Base-by-base conservation (phyloP, 2,113 vertebrate species). In the Antigone vipio region DNA sequence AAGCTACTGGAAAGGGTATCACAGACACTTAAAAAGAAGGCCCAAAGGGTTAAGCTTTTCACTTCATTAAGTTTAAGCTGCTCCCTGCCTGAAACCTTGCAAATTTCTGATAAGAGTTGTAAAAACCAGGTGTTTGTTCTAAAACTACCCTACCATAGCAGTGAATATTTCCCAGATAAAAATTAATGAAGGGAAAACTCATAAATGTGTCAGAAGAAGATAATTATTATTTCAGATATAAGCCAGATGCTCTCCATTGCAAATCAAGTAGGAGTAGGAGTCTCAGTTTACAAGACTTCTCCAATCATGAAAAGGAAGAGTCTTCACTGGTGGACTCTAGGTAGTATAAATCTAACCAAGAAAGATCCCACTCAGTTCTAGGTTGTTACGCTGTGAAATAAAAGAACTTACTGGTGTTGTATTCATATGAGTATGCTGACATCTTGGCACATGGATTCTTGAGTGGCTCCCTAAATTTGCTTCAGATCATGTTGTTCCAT, bases 41-140 rank as follows among this genome's bases (percentile, higher is more conserved):
- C 94, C 92, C 76, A 97, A 97, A 97, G 79, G 52, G 92, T 98
- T 87, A 92, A 95, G 88, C 30, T 89, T 89, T 93, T 92, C 78
- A 69, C 80, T 91, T 91, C 81, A 92, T 94, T 96, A 97, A 95
- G 74, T 96, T 73, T 98, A 95, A 96, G 74, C 90, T 95, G 55
- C 82, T 98, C 95, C 86, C 85, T 96, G 80, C 35, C 85, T 87
- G 95, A 97, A 97, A 96, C 75, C 86, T 95, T 95, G 83, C 95
- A 93, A 69, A 93, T 96, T 96, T 98, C 94, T 92, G 74, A 92
- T 95, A 97, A 95, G 83, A 97, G 85, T 97, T 98, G 94, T 97
- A 97, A 98, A 98, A 98, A 96, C 44, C 96, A 97, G 93, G 95
- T 98, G 95, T 96, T 98, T 98, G 85, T 97, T 98, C 96, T 97